A percentile compares a stretch with the other conserved stretches of the same genome.
Conservation (phyloP, 2,113 vertebrate species). For the Andinoacara biseriatus region DNA sequence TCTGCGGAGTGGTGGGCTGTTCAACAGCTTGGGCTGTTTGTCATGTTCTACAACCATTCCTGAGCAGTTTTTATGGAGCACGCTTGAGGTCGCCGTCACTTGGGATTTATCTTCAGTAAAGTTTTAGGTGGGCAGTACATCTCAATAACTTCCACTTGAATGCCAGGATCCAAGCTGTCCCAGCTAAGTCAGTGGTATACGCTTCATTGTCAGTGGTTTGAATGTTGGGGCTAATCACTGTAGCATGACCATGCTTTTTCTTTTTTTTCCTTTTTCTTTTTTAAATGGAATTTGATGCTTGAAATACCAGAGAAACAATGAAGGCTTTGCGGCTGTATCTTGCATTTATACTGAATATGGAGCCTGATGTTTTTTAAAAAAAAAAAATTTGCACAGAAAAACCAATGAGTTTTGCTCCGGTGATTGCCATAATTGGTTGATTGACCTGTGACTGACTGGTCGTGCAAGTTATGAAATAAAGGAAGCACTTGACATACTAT, state of each 20-base stretch:
- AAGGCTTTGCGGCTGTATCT: conserved; percentile 43
- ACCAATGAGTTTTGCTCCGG: conserved; percentile 20
- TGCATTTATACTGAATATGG: background rate
- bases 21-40: background rate
- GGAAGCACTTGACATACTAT: conserved; percentile 19
- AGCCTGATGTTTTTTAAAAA: conserved; percentile 8
- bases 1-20: background rate
- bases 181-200: fast-evolving
- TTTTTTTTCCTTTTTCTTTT: background rate
- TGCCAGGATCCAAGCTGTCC: background rate
- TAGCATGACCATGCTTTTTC: background rate
- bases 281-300: background rate
- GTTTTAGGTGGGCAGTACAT: background rate
- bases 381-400: background rate
- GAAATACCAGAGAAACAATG: conserved; percentile 16
- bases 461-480: background rate
- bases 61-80: background rate
- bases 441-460: background rate
- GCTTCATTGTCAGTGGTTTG: background rate
- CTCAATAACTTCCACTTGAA: background rate
- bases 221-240: background rate
- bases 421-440: conserved; percentile 6
- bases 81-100: background rate
- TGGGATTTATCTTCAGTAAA: background rate
- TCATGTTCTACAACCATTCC: background rate